Base-by-base conservation (phyloP, 2,113 vertebrate genomes). In the Dipodomys merriami region DNA sequence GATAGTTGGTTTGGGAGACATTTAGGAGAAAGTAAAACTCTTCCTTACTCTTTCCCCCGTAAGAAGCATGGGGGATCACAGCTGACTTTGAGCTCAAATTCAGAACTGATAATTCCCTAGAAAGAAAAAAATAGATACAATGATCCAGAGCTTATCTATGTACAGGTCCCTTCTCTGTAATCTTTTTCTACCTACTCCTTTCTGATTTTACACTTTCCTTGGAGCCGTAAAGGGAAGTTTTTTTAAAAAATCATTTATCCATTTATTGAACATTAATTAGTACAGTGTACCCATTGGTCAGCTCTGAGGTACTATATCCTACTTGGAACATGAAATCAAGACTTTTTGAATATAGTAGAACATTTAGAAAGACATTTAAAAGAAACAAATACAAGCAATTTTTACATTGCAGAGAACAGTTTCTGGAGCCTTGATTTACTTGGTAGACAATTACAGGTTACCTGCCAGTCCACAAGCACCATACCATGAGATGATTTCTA, bases 401-500 rank as follows among this genome's bases (percentile, higher is more conserved):
- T 93, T 90, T 85, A 22, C 2, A 88, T 16, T 39, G 9, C 12
- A 91, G 93, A 81, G 39, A 86, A 39, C 12, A 88, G 53, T 57
- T 67, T 35, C 46, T 73, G n/a, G 35, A 93, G 20, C 16, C 25
- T 93, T 65, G 44, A 69, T 46, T 91, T 80, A 71, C 65, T 86
- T 73, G 27, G 33, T n/a, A 94, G 91, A 69, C 0, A 16, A 62
- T 49, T 35, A 80, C 30, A 80, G 12, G 33, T 82, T 78, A 46
- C 74, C 33, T 92, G 35, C 49, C 90, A 60, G 60, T n/a, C 69
- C 13, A 44, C 23, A 71, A 60, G 60, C 35, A 69, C 27, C 20
- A 20, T 20, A 80, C 18, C 25, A 69, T 29, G 30, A 39, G 39
- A 39, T 80, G 27, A 23, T 64, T 3, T 60, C 64, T 18, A 62